phyloP scores from a whole-genome alignment of 2,113 vertebrate genomes.

The Platichthys flesus region DNA sequence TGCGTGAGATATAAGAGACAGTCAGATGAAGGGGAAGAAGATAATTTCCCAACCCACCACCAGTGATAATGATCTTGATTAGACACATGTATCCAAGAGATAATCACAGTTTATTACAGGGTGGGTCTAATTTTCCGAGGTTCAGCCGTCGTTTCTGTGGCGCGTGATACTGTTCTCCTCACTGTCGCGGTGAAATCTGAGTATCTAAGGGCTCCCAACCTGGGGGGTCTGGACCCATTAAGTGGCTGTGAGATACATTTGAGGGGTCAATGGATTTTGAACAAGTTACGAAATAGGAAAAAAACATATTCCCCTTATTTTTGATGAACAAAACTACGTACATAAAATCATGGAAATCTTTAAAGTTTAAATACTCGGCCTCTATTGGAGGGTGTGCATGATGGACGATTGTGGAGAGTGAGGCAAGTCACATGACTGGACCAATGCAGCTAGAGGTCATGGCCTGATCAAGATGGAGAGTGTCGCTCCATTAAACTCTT shows the following conservation, averaged over 20 bases:
- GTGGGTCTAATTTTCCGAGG: constrained; percentile 18
- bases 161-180: background rate
- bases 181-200: background rate
- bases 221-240: too few species aligned
- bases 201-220: background rate
- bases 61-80: constrained; percentile 43
- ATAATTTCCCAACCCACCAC: constrained; percentile 35
- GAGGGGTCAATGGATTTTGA: background rate
- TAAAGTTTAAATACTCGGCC: too few species aligned
- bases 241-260: background rate
- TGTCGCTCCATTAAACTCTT: too few species aligned
- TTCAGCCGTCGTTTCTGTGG: background rate
- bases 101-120: constrained; percentile 39
- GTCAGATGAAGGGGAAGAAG: constrained; percentile 12
- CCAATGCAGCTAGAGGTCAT: too few species aligned
- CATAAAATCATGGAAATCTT: too few species aligned
- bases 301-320: background rate
- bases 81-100: constrained; percentile 11
- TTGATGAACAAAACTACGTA: too few species aligned
- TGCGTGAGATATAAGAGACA: constrained; percentile 28
- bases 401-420: too few species aligned
- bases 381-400: too few species aligned
- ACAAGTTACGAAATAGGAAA: background rate
- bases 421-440: too few species aligned
- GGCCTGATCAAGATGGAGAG: too few species aligned